These are phyloP conservation scores for Conus ventricosus DNA, from an alignment of 1,140 invertebrate genomes.

Conservation along the genomic window DNA sequence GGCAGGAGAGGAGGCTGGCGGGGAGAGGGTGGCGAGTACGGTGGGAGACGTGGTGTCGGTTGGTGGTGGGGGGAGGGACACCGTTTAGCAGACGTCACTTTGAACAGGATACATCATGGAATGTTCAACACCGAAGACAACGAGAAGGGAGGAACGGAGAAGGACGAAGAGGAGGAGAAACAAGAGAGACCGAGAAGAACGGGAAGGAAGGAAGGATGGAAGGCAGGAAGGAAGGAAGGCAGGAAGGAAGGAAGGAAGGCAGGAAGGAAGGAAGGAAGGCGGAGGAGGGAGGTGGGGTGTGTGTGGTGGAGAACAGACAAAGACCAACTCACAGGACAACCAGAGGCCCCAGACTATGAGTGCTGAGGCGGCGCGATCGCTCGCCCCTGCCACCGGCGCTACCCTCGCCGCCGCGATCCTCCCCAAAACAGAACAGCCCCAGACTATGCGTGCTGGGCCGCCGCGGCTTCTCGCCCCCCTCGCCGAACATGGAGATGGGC, in stretches of 20 bases:
- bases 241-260: too few relatives aligned
- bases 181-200: neutral
- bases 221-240: too few relatives aligned
- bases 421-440: conserved; percentile 63
- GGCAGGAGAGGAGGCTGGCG: neutral
- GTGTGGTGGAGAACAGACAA: too few relatives aligned
- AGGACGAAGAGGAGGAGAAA: neutral
- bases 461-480: conserved; percentile 62
- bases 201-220: too few relatives aligned
- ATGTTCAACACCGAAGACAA: neutral
- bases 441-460: conserved; percentile 70
- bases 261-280: too few relatives aligned
- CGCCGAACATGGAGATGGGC: conserved; percentile 68
- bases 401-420: conserved; percentile 44
- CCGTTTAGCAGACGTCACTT: neutral
- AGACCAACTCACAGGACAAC: conserved; percentile 62
- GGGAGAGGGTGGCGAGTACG: neutral
- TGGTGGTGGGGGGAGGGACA: neutral
- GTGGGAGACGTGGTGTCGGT: neutral
- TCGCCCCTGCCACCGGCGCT: conserved; percentile 43
- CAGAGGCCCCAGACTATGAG: conserved; percentile 62
- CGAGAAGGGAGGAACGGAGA: neutral
- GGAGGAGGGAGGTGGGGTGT: too few relatives aligned
- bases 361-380: conserved; percentile 61
- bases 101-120: neutral